These are phyloP conservation scores for Drosophila setifemur DNA, from an alignment of 1,140 invertebrate species.

Conservation along the genomic window DNA sequence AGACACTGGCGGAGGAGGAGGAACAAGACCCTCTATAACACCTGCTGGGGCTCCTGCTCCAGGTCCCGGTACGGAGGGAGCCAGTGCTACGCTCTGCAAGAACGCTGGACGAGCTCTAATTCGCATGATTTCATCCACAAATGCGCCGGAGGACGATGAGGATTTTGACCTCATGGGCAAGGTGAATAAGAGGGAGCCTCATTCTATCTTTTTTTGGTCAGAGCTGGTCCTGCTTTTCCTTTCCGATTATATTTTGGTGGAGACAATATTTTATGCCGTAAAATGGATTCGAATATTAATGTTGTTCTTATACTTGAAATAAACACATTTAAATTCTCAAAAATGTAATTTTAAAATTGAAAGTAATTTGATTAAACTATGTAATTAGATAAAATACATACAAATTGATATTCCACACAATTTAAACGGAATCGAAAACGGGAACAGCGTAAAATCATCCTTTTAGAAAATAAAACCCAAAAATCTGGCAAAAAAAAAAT, in stretches of 20 bases:
- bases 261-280: too few relatives aligned
- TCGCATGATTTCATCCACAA: constrained; percentile 71
- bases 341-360: not conserved
- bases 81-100: constrained; percentile 61
- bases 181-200: constrained; percentile 48
- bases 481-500: not conserved
- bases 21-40: not conserved
- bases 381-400: not conserved
- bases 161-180: constrained; percentile 79
- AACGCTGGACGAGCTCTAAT: constrained; percentile 70
- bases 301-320: too few relatives aligned
- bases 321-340: too few relatives aligned
- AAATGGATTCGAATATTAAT: too few relatives aligned
- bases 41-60: constrained; percentile 7
- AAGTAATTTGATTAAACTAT: not conserved
- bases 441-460: not conserved
- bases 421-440: not conserved
- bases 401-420: not conserved
- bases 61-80: constrained; percentile 47
- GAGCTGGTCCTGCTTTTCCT: not conserved
- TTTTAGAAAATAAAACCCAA: not conserved
- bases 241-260: not conserved
- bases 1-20: constrained; percentile 45
- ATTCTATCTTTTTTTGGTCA: not conserved
- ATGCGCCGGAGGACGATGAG: constrained; percentile 61